These are phyloP conservation scores for Syrrhaptes paradoxus DNA, from an alignment of 2,113 vertebrate species.

Conservation along the genomic window DNA sequence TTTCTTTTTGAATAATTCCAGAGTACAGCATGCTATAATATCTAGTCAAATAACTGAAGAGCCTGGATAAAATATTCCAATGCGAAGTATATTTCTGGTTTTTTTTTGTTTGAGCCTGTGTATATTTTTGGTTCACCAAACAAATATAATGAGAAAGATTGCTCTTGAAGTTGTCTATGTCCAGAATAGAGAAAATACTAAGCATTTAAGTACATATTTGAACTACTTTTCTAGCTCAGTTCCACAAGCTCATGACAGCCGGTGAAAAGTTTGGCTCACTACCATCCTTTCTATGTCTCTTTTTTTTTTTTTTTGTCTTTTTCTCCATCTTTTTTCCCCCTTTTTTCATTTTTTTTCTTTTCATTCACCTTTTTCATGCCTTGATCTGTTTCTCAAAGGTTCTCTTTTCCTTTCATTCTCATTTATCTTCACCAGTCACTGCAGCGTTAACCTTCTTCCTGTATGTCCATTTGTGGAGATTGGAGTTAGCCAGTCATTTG, in stretches of 20 bases:
- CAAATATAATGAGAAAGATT: background rate
- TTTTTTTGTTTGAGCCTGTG: background rate
- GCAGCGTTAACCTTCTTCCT: background rate
- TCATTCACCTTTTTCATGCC: background rate
- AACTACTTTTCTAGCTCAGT: background rate
- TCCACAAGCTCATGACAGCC: background rate
- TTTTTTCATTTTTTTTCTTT: background rate
- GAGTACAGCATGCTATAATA: background rate
- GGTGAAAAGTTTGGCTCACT: background rate
- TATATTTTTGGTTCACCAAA: background rate
- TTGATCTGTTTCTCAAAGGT: background rate
- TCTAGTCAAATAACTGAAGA: background rate
- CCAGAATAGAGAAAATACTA: background rate
- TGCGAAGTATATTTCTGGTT: background rate
- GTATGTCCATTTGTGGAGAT: background rate
- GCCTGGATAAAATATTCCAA: background rate
- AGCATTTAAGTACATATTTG: background rate
- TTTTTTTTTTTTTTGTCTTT: no score
- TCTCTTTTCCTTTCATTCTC: background rate
- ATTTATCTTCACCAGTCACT: background rate
- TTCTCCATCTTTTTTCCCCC: no score
- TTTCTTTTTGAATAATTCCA: background rate
- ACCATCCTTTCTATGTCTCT: background rate
- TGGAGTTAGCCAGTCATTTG: background rate
- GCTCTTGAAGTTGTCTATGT: background rate